A percentile compares a stretch with the other conserved stretches of the same genome.
These are phyloP conservation scores for Baronia brevicornis DNA, from an alignment of 2,888 invertebrate species.

Conservation along the genomic window DNA sequence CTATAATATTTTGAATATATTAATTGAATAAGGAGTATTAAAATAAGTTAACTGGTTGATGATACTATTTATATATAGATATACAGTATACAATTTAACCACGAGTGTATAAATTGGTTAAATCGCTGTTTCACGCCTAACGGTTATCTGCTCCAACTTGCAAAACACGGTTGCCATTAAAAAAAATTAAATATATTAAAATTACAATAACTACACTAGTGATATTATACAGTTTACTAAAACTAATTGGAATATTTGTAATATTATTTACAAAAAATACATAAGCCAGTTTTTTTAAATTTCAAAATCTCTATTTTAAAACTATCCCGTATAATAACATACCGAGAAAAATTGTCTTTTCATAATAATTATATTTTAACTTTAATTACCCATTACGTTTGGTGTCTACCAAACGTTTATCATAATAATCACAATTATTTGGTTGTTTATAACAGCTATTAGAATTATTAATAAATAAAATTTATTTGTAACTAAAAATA, in stretches of 20 bases:
- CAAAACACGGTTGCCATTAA: conserved; percentile 32
- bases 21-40: too few relatives aligned
- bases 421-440: conserved; percentile 34
- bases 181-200: conserved; percentile 51
- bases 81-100: too few relatives aligned
- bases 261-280: conserved; percentile 64
- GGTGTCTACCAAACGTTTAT: conserved; percentile 15
- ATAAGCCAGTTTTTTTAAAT: conserved; percentile 35
- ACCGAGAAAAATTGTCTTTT: conserved; percentile 33
- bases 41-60: too few relatives aligned
- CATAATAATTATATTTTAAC: conserved; percentile 20
- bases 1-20: too few relatives aligned
- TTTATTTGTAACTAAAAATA: conserved; percentile 10
- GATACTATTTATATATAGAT: too few relatives aligned
- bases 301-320: conserved; percentile 17
- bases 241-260: conserved; percentile 64
- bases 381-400: conserved; percentile 21
- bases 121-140: conserved; percentile 28
- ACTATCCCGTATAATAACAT: conserved; percentile 22
- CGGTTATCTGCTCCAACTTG: conserved; percentile 19
- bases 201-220: conserved; percentile 51
- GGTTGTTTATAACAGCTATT: conserved; percentile 28
- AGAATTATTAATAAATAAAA: conserved; percentile 20
- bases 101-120: conserved; percentile 22
- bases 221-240: conserved; percentile 67